Conservation (phyloP, 2,888 invertebrate species). For the Ectobius pallidus region DNA sequence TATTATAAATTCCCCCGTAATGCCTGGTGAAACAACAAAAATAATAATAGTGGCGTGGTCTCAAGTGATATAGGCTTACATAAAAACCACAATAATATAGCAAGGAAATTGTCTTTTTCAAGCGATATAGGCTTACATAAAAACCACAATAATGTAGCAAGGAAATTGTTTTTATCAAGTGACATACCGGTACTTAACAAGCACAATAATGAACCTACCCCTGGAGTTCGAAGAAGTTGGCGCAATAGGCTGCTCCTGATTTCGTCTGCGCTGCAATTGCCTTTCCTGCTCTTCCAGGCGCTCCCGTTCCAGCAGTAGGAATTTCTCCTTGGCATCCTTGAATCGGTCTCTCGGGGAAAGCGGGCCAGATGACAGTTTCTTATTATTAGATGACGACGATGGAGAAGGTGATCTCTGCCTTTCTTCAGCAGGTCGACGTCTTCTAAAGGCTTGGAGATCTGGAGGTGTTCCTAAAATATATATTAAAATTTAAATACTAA, state of each 20-base stretch:
- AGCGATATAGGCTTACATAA: no score
- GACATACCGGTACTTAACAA: neutral
- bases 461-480: slow-evolving; percentile 14
- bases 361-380: slow-evolving; percentile 21
- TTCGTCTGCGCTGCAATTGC: neutral
- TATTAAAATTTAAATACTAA: neutral
- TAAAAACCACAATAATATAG: no score
- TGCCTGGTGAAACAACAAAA: no score
- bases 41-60: no score
- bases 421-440: slow-evolving; percentile 60
- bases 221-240: slow-evolving; percentile 10
- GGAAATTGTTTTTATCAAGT: neutral
- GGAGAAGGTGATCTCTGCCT: slow-evolving; percentile 55
- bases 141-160: no score
- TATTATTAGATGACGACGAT: slow-evolving; percentile 10
- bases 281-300: slow-evolving; percentile 63
- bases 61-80: no score
- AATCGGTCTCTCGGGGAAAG: slow-evolving; percentile 54
- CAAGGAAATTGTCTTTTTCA: no score
- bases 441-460: slow-evolving; percentile 38
- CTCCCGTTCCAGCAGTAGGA: slow-evolving; percentile 77
- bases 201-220: neutral
- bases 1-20: no score
- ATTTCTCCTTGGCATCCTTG: slow-evolving; percentile 86
- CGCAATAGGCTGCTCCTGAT: slow-evolving; percentile 37